Conservation (phyloP, 2,888 invertebrate genomes). For the Pseudoips prasinana region DNA sequence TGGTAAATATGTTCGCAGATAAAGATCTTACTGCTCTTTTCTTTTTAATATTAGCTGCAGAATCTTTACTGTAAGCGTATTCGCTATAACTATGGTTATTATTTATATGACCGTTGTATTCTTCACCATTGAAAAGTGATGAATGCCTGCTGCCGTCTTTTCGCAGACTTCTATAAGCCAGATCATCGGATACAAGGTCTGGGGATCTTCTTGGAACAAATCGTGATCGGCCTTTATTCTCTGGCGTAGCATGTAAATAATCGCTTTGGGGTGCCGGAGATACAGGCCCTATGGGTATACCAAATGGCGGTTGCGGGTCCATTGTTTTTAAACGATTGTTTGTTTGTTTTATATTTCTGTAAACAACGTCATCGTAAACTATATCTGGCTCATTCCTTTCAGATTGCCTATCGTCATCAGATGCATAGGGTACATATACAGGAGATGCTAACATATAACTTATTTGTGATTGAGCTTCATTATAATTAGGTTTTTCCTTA, state of each 20-base stretch:
- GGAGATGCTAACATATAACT: conserved; percentile 89
- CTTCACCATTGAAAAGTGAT: conserved; percentile 70
- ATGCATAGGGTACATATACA: conserved; percentile 78
- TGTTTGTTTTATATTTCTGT: conserved; percentile 89
- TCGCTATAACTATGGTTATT: conserved; percentile 68
- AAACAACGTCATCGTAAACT: conserved; percentile 92
- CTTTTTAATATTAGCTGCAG: conserved; percentile 82
- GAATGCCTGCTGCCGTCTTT: conserved; percentile 87
- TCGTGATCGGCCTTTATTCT: conserved; percentile 80
- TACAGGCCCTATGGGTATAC: conserved; percentile 93
- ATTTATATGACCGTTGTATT: conserved; percentile 71
- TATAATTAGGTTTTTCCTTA: conserved; percentile 71
- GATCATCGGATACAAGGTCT: conserved; percentile 92
- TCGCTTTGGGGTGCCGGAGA: conserved; percentile 90
- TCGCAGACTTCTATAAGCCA: conserved; percentile 91
- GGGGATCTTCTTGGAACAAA: conserved; percentile 87
- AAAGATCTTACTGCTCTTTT: conserved; percentile 91
- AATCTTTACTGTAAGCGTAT: conserved; percentile 59
- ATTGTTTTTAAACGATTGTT: conserved; percentile 87
- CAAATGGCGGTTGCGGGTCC: conserved; percentile 94
- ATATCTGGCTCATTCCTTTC: conserved; percentile 90
- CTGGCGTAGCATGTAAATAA: conserved; percentile 90
- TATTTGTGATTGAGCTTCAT: conserved; percentile 71
- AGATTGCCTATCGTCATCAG: conserved; percentile 75
- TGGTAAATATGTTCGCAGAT: conserved; percentile 91